Evolutionary conservation across 2,113 vertebrate genomes (phyloP).

Genomic region (Cavia porcellus): DNA sequence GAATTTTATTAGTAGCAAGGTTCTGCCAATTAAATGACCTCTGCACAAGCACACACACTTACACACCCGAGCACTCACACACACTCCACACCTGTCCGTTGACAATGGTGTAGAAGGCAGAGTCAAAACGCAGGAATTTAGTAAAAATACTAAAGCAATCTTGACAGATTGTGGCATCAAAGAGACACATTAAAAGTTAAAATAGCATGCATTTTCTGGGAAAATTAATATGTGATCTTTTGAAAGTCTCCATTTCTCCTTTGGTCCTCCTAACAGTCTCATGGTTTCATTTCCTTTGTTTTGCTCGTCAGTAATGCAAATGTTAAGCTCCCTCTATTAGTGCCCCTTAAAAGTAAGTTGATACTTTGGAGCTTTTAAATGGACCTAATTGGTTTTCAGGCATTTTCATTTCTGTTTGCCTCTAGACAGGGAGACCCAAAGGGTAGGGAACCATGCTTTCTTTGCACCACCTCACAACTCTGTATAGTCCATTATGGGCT

Average conservation of each 20-base stretch:
- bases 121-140: conserved; percentile 56
- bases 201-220: conserved; percentile 73
- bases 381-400: conserved; percentile 79
- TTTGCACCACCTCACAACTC: conserved; percentile 20
- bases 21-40: conserved; percentile 52
- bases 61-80: neutral
- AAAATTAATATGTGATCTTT: conserved; percentile 71
- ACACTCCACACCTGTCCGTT: neutral
- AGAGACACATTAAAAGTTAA: conserved; percentile 67
- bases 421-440: conserved; percentile 56
- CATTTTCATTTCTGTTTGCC: conserved; percentile 77
- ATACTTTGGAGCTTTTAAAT: conserved; percentile 80
- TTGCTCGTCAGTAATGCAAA: conserved; percentile 76
- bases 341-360: conserved; percentile 79
- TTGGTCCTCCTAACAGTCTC: conserved; percentile 59
- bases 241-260: conserved; percentile 56
- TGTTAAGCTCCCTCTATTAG: conserved; percentile 77
- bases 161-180: conserved; percentile 66
- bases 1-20: conserved; percentile 68
- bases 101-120: conserved; percentile 31
- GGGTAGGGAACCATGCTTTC: conserved; percentile 31
- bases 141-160: conserved; percentile 61
- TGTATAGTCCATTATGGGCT: conserved; percentile 48
- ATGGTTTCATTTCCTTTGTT: conserved; percentile 81
- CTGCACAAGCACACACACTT: neutral